Evolutionary conservation across 2,797 vertebrate species (phyloP).

Genomic region (Dendrocincla fuliginosa): DNA sequence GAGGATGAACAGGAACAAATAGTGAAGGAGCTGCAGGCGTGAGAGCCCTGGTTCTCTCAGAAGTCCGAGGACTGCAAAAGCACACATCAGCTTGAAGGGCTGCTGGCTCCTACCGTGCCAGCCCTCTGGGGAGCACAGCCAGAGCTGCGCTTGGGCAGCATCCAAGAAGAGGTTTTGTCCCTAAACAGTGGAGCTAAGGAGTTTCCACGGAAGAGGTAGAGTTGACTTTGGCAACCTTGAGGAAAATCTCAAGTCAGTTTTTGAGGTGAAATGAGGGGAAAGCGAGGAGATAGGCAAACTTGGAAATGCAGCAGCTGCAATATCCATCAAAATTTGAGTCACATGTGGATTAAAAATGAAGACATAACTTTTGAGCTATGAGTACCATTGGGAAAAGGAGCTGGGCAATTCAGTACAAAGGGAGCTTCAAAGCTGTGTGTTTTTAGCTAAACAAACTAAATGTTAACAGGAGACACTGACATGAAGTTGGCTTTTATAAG

Average conservation of each 20-base stretch:
- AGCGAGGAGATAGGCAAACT: neutral
- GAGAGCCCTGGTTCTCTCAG: neutral
- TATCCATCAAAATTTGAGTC: slow-evolving; percentile 32
- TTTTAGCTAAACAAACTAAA: slow-evolving; percentile 41
- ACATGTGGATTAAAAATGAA: slow-evolving; percentile 15
- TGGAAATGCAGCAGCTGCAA: neutral
- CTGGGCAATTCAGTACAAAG: neutral
- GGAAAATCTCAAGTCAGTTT: slow-evolving; percentile 6
- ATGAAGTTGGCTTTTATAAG: slow-evolving; percentile 32
- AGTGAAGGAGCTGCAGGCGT: neutral
- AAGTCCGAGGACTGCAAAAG: neutral
- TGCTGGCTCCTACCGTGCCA: neutral
- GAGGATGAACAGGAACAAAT: fast-evolving
- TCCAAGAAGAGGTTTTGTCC: neutral
- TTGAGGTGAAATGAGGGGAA: neutral
- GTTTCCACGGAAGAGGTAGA: neutral
- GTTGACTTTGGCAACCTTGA: neutral
- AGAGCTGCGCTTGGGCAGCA: neutral
- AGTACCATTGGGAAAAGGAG: neutral
- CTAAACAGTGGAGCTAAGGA: neutral
- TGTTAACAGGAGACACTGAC: slow-evolving; percentile 31
- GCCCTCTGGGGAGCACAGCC: neutral
- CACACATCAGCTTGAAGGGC: neutral
- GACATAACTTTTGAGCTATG: neutral
- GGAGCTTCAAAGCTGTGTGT: neutral